Evolutionary conservation across 2,797 vertebrate species (phyloP).

Genomic region (Halcyon leucocephala): DNA sequence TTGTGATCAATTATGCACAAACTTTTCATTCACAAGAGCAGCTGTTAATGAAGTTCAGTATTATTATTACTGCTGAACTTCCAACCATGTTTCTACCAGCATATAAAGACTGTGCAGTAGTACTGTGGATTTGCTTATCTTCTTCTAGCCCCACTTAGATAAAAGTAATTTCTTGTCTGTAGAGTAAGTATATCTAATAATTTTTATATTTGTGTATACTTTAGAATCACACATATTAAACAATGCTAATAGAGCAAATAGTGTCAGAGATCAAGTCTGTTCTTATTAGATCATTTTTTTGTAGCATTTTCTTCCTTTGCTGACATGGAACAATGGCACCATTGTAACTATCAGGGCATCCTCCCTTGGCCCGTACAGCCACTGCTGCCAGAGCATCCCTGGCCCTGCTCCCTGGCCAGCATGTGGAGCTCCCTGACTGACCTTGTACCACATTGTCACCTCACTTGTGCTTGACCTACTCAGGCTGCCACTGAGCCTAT

Average conservation of each 20-base stretch:
- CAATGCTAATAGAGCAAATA: background rate
- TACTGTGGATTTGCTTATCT: background rate
- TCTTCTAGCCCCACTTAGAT: background rate
- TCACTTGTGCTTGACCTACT: accelerated
- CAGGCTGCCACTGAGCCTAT: too few relatives aligned
- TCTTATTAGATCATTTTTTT: background rate
- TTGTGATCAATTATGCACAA: background rate
- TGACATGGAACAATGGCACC: background rate
- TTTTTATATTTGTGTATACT: conserved; percentile 49
- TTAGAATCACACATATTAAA: conserved; percentile 42
- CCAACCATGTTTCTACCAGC: background rate
- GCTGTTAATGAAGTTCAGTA: background rate
- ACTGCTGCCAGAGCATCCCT: background rate
- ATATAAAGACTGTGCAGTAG: background rate
- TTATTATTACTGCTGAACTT: conserved; percentile 21
- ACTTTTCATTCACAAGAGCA: background rate
- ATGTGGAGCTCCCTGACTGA: background rate
- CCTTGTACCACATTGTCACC: background rate
- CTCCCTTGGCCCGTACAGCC: background rate
- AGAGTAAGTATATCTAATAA: conserved; percentile 36
- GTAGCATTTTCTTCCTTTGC: background rate
- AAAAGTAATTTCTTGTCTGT: conserved; percentile 43
- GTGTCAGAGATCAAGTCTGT: background rate
- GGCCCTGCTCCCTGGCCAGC: background rate
- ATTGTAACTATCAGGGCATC: background rate